phyloP scores from a whole-genome alignment of 2,888 invertebrate species.

The Coecobrya sp. region DNA sequence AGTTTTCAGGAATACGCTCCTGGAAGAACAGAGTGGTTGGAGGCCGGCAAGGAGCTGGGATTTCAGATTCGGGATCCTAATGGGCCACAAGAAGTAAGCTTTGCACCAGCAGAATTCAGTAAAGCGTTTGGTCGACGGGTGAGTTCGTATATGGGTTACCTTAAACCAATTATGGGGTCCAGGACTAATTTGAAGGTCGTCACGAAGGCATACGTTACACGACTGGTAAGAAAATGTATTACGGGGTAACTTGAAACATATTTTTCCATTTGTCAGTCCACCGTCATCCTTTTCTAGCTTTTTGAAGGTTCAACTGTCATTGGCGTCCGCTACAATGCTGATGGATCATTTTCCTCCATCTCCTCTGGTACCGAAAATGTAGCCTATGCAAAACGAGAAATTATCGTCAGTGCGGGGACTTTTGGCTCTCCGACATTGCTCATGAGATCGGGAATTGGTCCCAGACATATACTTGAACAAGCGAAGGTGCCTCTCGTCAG shows the following conservation, averaged over 20 bases:
- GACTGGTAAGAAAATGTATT: constrained; percentile 50
- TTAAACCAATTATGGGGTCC: constrained; percentile 33
- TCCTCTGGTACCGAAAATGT: too few species aligned
- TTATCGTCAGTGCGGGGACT: constrained; percentile 81
- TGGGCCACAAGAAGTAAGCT: constrained; percentile 67
- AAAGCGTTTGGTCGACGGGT: constrained; percentile 59
- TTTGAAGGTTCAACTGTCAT: constrained; percentile 13
- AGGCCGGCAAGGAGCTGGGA: constrained; percentile 49
- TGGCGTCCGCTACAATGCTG: constrained; percentile 62
- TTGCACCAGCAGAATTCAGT: constrained; percentile 23
- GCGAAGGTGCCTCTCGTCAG: background rate
- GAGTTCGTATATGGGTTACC: constrained; percentile 58
- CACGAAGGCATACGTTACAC: constrained; percentile 32
- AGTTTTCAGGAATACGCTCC: constrained; percentile 51
- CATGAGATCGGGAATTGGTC: constrained; percentile 79
- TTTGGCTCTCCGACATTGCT: constrained; percentile 68
- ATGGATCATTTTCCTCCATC: background rate
- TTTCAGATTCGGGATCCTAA: constrained; percentile 64
- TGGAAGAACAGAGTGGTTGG: constrained; percentile 51
- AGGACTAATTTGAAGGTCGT: constrained; percentile 59
- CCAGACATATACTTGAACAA: constrained; percentile 34
- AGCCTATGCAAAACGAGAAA: constrained; percentile 82
- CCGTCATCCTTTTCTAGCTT: background rate
- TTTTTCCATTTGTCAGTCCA: too few species aligned
- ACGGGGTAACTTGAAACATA: background rate